These are phyloP conservation scores for Aradophagus sp. DNA, from an alignment of 1,140 invertebrate species.

Conservation along the genomic window DNA sequence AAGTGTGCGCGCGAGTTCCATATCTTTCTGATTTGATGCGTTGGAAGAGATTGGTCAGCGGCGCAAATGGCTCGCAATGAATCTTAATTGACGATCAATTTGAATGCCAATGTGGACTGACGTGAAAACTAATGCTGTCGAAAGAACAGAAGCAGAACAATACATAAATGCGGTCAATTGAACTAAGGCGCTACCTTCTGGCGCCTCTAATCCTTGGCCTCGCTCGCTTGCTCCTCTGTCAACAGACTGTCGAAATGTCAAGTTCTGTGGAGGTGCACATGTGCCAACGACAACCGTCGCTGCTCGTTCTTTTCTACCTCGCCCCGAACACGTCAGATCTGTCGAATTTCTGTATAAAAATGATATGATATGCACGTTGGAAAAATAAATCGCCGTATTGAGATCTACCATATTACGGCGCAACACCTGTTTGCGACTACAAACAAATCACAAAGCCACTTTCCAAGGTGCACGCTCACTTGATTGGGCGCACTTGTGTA, in stretches of 20 bases:
- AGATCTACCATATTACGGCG: slow-evolving; percentile 44
- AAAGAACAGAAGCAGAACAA: slow-evolving; percentile 15
- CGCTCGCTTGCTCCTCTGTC: slow-evolving; percentile 21
- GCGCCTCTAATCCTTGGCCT: slow-evolving; percentile 18
- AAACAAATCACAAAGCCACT: no score
- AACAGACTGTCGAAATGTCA: slow-evolving; percentile 40
- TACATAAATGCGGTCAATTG: slow-evolving; percentile 36
- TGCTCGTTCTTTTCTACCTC: no score
- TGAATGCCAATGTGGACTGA: slow-evolving; percentile 14
- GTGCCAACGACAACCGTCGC: no score
- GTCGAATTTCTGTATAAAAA: slow-evolving; percentile 73
- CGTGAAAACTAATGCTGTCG: slow-evolving; percentile 12
- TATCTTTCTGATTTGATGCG: slow-evolving; percentile 22
- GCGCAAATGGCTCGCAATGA: slow-evolving; percentile 24
- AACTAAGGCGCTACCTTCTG: slow-evolving; percentile 39
- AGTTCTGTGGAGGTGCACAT: slow-evolving; percentile 24
- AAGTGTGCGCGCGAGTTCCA: slow-evolving; percentile 31
- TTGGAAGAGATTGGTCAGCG: slow-evolving; percentile 40
- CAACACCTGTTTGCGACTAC: slow-evolving; percentile 1
- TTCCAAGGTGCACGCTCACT: no score
- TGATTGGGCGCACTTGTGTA: no score
- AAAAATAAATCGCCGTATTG: slow-evolving; percentile 75
- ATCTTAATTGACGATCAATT: slow-evolving; percentile 33
- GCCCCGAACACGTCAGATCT: slow-evolving; percentile 54
- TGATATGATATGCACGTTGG: slow-evolving; percentile 76